Base-by-base conservation (phyloP, 2,113 vertebrate species). In the Microcebus lehilahytsara region DNA sequence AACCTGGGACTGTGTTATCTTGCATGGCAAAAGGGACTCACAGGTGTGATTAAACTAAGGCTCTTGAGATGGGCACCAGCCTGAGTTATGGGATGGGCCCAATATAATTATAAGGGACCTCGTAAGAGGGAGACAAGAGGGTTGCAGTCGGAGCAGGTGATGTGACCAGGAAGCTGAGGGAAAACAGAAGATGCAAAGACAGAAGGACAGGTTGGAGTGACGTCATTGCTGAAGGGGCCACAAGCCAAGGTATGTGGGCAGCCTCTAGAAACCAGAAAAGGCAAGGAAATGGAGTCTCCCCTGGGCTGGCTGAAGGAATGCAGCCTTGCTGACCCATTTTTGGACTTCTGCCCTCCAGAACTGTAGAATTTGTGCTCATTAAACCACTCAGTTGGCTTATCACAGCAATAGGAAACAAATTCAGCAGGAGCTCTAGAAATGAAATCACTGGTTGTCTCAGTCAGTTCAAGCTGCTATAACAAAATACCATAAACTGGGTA, bases 81-180 rank as follows among this genome's bases (percentile, higher is more conserved):
- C 32, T 66, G 53, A 56, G 17, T 51, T 53, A 20, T n/a, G 60
- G 69, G 37, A 22, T 58, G 56, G 74, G 30, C 13, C 56, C 9
- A 20, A 2, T 46, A 12, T 49, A 51, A 89, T 30, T 80, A 30
- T 6, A 40, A 80, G 23, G 23, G n/a, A 30, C 30, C 27, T 79
- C 51, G 0, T 11, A 62, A 32, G 83, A 85, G 40, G 67, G 30
- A 16, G 58, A 49, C 85, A 14, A 66, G 46, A 32, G 27, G 9
- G 14, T 20, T 2, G 0, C 3, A 19, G 27, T 16, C 6, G 13
- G 4, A 9, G 9, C 25, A 22, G 40, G 6, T 4, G 1, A 4
- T 14, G 1, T 0, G 16, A n/a, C 6, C 17, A 3, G 10, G 62
- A 22, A 20, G 64, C 27, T 25, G 85, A 71, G 34, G 32, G 74